Conservation (phyloP, 2,113 vertebrate genomes). For the Lampris incognitus region DNA sequence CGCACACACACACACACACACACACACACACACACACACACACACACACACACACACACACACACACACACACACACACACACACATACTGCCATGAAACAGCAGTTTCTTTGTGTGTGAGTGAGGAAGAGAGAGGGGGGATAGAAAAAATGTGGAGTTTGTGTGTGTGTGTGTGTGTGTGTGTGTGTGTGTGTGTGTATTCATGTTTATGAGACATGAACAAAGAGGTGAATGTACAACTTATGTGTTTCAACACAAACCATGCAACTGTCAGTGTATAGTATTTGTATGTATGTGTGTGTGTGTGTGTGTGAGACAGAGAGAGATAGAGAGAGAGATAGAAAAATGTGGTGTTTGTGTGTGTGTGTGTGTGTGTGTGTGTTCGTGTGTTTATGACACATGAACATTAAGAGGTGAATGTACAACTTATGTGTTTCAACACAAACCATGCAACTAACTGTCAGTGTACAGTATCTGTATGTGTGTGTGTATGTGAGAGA, state of each 20-base stretch:
- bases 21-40: slow-evolving; percentile 6
- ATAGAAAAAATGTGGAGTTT: background rate
- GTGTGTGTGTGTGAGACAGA: too few relatives aligned
- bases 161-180: slow-evolving; percentile 22
- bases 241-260: slow-evolving; percentile 7
- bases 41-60: slow-evolving; percentile 13
- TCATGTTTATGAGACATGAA: slow-evolving; percentile 51
- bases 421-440: too few relatives aligned
- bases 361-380: too few relatives aligned
- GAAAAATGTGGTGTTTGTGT: too few relatives aligned
- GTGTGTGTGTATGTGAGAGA: too few relatives aligned
- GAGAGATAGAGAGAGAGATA: too few relatives aligned
- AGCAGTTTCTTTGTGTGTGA: background rate
- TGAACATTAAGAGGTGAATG: too few relatives aligned
- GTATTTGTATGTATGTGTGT: too few relatives aligned
- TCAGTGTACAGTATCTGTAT: too few relatives aligned
- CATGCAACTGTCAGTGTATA: too few relatives aligned
- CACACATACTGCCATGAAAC: slow-evolving; percentile 2
- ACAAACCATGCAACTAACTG: too few relatives aligned
- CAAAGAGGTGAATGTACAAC: slow-evolving; percentile 35
- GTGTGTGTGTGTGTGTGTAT: slow-evolving; percentile 31
- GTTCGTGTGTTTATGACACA: too few relatives aligned
- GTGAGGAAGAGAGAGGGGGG: background rate
- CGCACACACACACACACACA: slow-evolving; percentile 2
- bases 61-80: slow-evolving; percentile 25